These are phyloP conservation scores for Theonella swinhoei DNA, from an alignment of 37 sponge, comb jelly and placozoan species.

Conservation along the genomic window DNA sequence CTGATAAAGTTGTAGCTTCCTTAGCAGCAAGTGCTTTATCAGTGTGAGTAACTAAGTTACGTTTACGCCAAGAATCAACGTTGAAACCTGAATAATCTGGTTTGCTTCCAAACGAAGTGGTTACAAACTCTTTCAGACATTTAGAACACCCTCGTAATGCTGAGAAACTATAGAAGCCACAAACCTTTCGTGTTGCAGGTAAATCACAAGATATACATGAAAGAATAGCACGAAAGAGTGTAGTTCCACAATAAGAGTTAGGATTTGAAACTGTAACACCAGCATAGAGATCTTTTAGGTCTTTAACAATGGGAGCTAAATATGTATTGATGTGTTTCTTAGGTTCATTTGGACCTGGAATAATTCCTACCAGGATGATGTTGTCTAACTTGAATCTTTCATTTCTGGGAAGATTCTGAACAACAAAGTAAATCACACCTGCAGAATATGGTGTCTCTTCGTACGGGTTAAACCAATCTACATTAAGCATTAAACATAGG, in stretches of 20 bases:
- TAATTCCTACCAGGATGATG: constrained; percentile 45
- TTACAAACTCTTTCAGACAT: not conserved
- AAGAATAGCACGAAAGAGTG: too few species aligned
- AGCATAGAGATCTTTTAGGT: too few species aligned
- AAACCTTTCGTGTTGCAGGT: too few species aligned
- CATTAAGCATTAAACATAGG: constrained; percentile 27
- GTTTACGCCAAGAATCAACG: not conserved
- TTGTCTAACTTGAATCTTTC: constrained; percentile 48
- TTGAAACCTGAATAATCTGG: not conserved
- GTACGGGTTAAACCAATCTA: constrained; percentile 66
- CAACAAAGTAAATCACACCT: constrained; percentile 49
- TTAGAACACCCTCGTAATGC: not conserved
- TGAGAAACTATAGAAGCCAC: too few species aligned
- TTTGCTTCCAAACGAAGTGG: not conserved
- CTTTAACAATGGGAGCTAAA: constrained; percentile 46
- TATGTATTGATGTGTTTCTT: constrained; percentile 47
- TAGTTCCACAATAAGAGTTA: too few species aligned
- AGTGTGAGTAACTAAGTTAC: not conserved
- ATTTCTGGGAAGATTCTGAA: constrained; percentile 53
- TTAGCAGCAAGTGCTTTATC: not conserved
- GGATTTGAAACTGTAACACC: too few species aligned
- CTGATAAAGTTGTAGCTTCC: constrained; percentile 6
- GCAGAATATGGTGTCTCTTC: constrained; percentile 25
- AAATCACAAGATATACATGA: too few species aligned
- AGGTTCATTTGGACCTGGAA: constrained; percentile 75